These are phyloP conservation scores for Odontomachus brunneus DNA, from an alignment of 1,140 invertebrate genomes.

Conservation along the genomic window DNA sequence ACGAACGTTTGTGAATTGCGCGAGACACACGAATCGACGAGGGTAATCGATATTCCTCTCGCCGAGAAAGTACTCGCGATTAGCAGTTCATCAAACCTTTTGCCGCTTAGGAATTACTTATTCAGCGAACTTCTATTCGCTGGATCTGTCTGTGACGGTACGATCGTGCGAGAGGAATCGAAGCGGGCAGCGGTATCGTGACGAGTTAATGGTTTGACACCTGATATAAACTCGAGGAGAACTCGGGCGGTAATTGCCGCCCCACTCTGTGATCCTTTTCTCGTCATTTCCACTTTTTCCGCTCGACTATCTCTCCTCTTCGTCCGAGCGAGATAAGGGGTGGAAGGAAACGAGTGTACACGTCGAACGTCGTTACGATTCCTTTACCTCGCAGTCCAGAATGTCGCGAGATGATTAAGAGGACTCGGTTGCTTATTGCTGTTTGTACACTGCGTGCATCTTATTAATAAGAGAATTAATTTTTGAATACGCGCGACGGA, in stretches of 20 bases:
- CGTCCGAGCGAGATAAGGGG: slow-evolving; percentile 19
- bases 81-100: slow-evolving; percentile 24
- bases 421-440: slow-evolving; percentile 32
- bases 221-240: slow-evolving; percentile 58
- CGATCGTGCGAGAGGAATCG: slow-evolving; percentile 39
- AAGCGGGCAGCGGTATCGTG: slow-evolving; percentile 24
- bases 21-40: neutral
- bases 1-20: too few species aligned
- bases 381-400: slow-evolving; percentile 31
- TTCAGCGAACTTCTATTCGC: slow-evolving; percentile 24
- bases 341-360: slow-evolving; percentile 22
- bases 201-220: slow-evolving; percentile 68
- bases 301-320: slow-evolving; percentile 49
- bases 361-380: slow-evolving; percentile 50
- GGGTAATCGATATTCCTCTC: slow-evolving; percentile 24
- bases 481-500: too few species aligned
- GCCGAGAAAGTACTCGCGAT: slow-evolving; percentile 15
- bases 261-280: slow-evolving; percentile 49
- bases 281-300: slow-evolving; percentile 42
- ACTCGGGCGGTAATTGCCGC: slow-evolving; percentile 56
- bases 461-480: slow-evolving; percentile 29
- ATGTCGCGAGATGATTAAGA: slow-evolving; percentile 34
- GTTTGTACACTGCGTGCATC: slow-evolving; percentile 23
- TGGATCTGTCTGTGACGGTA: slow-evolving; percentile 18
- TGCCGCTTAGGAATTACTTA: slow-evolving; percentile 44